Evolutionary conservation across 2,113 vertebrate genomes (phyloP).

Genomic region (Lepisosteus oculatus): DNA sequence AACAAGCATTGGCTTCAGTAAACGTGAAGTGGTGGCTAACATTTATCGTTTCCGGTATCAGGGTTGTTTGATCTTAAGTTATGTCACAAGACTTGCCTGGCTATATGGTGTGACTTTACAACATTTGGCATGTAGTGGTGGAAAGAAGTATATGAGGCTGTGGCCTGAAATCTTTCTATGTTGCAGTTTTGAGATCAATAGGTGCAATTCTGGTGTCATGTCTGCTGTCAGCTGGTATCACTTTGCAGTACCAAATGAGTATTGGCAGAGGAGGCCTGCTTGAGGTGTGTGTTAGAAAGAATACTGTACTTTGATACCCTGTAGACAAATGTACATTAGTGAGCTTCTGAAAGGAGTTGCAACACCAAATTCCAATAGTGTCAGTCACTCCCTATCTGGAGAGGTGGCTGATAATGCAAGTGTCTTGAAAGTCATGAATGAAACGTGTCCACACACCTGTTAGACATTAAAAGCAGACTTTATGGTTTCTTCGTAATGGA

Average conservation of each 20-base stretch:
- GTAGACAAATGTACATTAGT: too few species aligned
- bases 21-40: slow-evolving; percentile 39
- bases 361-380: slow-evolving; percentile 30
- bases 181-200: too few species aligned
- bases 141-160: background rate
- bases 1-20: slow-evolving; percentile 33
- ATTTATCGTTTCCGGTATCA: slow-evolving; percentile 45
- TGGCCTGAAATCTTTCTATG: too few species aligned
- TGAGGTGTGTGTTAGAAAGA: too few species aligned
- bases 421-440: slow-evolving; percentile 39
- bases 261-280: too few species aligned
- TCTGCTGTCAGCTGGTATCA: too few species aligned
- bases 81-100: slow-evolving; percentile 36
- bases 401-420: slow-evolving; percentile 31
- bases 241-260: too few species aligned
- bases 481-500: slow-evolving; percentile 45
- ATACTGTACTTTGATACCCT: too few species aligned
- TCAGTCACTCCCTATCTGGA: slow-evolving; percentile 24
- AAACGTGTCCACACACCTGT: slow-evolving; percentile 43
- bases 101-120: slow-evolving; percentile 31
- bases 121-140: slow-evolving; percentile 27
- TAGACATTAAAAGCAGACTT: slow-evolving; percentile 53
- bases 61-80: slow-evolving; percentile 49
- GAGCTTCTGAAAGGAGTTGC: slow-evolving; percentile 13
- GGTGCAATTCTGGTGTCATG: too few species aligned